Base-by-base conservation (phyloP, 2,113 vertebrate species). In the Ailuropoda melanoleuca region DNA sequence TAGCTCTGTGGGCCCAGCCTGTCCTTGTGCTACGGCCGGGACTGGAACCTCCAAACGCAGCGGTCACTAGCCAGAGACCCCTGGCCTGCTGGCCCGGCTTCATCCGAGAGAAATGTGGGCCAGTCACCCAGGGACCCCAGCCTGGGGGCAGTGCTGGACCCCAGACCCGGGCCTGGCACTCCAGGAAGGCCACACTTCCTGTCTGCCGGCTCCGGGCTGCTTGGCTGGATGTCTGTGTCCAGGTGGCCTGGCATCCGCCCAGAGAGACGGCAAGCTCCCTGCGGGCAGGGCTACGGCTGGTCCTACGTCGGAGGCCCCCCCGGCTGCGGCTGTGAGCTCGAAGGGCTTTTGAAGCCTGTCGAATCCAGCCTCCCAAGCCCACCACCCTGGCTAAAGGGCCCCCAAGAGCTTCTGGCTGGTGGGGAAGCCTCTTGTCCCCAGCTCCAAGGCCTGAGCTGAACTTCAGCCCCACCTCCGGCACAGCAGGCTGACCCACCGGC, bases 181-280 rank as follows among this genome's bases (percentile, higher is more conserved):
- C 64, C 11, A 11, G 15, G 82, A 37, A 8, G 18, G 9, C 29
- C 1, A 0, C 0, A 0, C 39, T 2, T 0, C 17, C 26, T 0
- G 0, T 29, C 0, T 11, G 26, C 53, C 0, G 1, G 18, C 0
- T 0, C n/a, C 4, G 11, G 2, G 10, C 39, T 0, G 0, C 26
- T 34, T 18, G 1, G 21, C 4, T 1, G 3, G 39, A 9, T 3
- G 0, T 10, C 6, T 9, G 21, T 0, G 15, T 18, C 21, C 18
- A 0, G 39, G 21, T 0, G 53, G 23, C 48, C 95, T 93, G 39
- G 39, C 4, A 0, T 29, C 43, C 31, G 0, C 39, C 83, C 39
- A 14, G 37, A 15, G 21, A 48, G 34, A 37, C 60, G 0, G 0
- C 55, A 18, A 9, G 39, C 50, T 72, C 43, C 55, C 70, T 43